These are phyloP conservation scores for Rhombomys opimus DNA, from an alignment of 2,113 vertebrate genomes.

Conservation along the genomic window DNA sequence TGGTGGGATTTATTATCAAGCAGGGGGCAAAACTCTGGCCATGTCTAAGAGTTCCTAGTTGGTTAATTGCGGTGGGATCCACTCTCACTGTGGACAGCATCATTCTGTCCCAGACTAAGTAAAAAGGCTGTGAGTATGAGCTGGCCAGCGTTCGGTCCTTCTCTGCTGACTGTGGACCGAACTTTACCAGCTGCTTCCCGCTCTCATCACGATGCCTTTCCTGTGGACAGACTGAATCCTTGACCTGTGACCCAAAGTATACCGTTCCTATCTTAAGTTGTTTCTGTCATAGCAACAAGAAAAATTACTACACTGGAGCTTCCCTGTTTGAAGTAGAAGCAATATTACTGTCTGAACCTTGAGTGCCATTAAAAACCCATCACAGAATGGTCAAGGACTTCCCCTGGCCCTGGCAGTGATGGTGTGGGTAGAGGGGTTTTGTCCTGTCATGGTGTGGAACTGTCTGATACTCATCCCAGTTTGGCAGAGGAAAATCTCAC, in stretches of 20 bases:
- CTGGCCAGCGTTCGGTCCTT: background rate
- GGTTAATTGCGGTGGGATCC: background rate
- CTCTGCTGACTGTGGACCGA: background rate
- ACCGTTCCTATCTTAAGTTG: background rate
- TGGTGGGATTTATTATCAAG: background rate
- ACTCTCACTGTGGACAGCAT: background rate
- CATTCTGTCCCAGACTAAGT: background rate
- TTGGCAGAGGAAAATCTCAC: background rate
- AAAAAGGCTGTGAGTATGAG: background rate
- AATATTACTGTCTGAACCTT: background rate
- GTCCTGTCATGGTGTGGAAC: background rate
- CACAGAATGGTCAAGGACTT: background rate
- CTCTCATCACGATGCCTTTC: background rate
- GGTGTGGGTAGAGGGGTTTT: background rate
- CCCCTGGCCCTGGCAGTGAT: background rate
- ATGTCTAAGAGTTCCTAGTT: background rate
- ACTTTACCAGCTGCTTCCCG: background rate
- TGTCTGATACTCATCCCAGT: background rate
- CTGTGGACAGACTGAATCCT: background rate
- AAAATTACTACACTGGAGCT: no score
- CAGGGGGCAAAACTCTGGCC: background rate
- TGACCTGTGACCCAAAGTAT: background rate
- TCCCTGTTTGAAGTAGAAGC: background rate
- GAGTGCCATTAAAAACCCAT: background rate
- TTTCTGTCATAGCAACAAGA: background rate